A percentile compares a stretch with the other conserved stretches of the same genome.
These are phyloP conservation scores for Macrotus californicus DNA, from an alignment of 2,113 vertebrate species.

Conservation along the genomic window DNA sequence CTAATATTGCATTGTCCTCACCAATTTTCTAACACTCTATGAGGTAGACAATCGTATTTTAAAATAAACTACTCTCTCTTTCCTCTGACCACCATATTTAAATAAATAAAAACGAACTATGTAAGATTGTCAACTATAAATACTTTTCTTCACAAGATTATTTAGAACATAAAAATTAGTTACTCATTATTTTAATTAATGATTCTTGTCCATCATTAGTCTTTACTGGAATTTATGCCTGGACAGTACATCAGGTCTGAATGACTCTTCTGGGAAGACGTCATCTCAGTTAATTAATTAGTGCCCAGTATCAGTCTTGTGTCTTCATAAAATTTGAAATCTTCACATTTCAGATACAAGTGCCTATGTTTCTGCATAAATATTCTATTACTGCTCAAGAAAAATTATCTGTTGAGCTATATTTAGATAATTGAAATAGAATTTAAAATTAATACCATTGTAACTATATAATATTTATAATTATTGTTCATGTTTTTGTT, in stretches of 20 bases:
- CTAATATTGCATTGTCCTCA: neutral
- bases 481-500: neutral
- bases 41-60: neutral
- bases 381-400: neutral
- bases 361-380: neutral
- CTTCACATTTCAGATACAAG: neutral
- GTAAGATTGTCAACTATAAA: neutral
- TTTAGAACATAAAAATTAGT: neutral
- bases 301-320: accelerated
- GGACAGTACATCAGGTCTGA: neutral
- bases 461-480: neutral
- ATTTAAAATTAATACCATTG: neutral
- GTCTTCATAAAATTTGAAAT: neutral
- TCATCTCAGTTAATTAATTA: neutral
- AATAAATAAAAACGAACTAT: neutral
- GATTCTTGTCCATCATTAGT: neutral
- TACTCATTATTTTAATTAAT: neutral
- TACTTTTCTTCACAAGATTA: neutral
- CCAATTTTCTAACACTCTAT: neutral
- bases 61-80: neutral
- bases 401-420: neutral
- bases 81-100: neutral
- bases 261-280: neutral
- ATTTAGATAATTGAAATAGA: neutral
- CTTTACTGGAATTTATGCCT: neutral